Evolutionary conservation across 2,888 invertebrate genomes (phyloP), one percentile per base, ranked within the genome.

Genomic region (Mythimna loreyi): DNA sequence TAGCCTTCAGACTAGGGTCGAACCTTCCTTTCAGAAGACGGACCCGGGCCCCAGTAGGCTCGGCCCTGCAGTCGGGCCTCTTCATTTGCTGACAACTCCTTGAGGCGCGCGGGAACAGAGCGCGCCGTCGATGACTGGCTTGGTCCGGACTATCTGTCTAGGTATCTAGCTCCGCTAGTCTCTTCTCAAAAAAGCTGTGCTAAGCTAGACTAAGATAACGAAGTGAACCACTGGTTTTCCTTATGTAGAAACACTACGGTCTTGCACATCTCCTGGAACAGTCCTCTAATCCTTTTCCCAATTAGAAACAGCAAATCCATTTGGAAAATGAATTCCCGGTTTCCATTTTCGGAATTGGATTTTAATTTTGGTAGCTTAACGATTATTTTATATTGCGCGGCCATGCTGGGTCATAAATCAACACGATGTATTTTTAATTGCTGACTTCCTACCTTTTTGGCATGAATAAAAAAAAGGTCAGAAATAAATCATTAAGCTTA

Each of bases 341-440:
- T 72, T 30, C 45, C 62, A 74, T 83, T 55, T 55, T 21, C n/a
- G 13, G 13, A 55, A 80, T 61, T 82, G 58, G 57, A 67, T 40
- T 83, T 80, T 66, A 66, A 72, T 74, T 63, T 74, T 49, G n/a
- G 40, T 9, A 16, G 56, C 67, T 33, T 78, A 75, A 75, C 66
- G 73, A 69, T 72, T 47, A 65, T 78, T 75, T 69, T 60, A 71
- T 83, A 36, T 64, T 60, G 63, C 49, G 52, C 36, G 28, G 69
- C 53, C 63, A 25, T 59, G 74, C 33, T 61, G 33, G 23, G 30
- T 6, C 23, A 72, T 75, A 71, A 81, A 80, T 80, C 57, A 40
- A 13, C 23, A 53, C 36, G 70, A 72, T 71, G 45, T 67, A 36
- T 59, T 72, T 83, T 78, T 77, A 77, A 80, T 81, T 78, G 65